Conservation (phyloP, 2,797 vertebrate species). For the Pitangus sulphuratus region DNA sequence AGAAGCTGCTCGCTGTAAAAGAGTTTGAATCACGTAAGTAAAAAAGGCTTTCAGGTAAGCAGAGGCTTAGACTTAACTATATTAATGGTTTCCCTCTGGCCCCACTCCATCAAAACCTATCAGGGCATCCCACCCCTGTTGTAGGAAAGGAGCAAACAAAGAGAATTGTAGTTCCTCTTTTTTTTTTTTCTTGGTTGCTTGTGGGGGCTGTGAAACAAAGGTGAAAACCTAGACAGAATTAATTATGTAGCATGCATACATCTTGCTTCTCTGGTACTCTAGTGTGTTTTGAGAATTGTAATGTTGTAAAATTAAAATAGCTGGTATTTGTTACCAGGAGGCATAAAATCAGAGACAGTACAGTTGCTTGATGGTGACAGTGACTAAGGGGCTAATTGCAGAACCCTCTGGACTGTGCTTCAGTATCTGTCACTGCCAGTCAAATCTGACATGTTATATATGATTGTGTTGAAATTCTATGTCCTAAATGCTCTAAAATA, state of each 20-base stretch:
- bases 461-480: constrained; percentile 11
- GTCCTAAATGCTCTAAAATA: constrained; percentile 28
- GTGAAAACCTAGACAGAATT: neutral
- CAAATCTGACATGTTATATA: constrained; percentile 40
- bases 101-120: neutral
- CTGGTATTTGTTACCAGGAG: constrained; percentile 61
- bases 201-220: neutral
- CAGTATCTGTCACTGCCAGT: constrained; percentile 49
- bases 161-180: neutral
- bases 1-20: constrained; percentile 75
- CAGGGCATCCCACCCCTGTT: neutral
- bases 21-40: constrained; percentile 85
- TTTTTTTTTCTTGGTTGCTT: neutral
- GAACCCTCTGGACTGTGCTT: constrained; percentile 46
- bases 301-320: constrained; percentile 64
- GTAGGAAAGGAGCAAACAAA: neutral
- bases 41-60: constrained; percentile 18
- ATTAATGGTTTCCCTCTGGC: neutral
- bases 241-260: neutral
- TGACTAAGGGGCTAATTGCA: constrained; percentile 72
- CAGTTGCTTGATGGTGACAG: constrained; percentile 50
- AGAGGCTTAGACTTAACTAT: neutral
- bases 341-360: constrained; percentile 51
- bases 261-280: constrained; percentile 6
- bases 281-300: constrained; percentile 54